A percentile compares a stretch with the other conserved stretches of the same genome.
These are phyloP conservation scores for Vespertilio murinus DNA, from an alignment of 2,797 vertebrate genomes.

Conservation along the genomic window DNA sequence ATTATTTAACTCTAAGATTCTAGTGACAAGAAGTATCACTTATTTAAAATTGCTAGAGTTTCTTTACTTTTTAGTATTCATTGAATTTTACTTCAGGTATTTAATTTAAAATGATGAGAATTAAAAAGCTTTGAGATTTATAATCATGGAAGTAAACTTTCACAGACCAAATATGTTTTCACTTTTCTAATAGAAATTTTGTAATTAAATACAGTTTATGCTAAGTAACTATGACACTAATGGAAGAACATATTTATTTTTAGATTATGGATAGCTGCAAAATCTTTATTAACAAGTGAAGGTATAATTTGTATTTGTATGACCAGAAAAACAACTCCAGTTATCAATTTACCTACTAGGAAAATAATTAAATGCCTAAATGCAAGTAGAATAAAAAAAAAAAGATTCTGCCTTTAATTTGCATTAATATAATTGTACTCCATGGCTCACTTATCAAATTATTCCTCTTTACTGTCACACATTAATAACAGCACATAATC, in stretches of 20 bases:
- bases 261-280: constrained; percentile 66
- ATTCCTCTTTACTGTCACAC: constrained; percentile 66
- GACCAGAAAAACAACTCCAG: constrained; percentile 61
- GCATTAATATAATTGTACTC: constrained; percentile 68
- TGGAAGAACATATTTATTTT: constrained; percentile 65
- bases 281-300: constrained; percentile 67
- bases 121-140: constrained; percentile 59
- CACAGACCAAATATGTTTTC: constrained; percentile 45
- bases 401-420: constrained; percentile 66
- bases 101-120: constrained; percentile 61
- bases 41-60: constrained; percentile 38
- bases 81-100: constrained; percentile 61
- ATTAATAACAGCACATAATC: constrained; percentile 68
- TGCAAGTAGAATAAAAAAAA: constrained; percentile 71
- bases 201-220: constrained; percentile 63
- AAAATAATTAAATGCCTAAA: constrained; percentile 70
- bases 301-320: constrained; percentile 67
- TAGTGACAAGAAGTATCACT: constrained; percentile 10
- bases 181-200: constrained; percentile 66
- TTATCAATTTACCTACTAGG: constrained; percentile 68
- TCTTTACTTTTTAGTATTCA: constrained; percentile 51
- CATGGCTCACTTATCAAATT: constrained; percentile 73
- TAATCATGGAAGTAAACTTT: constrained; percentile 52
- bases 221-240: constrained; percentile 23
- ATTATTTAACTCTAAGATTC: not conserved